Conservation (phyloP, 2,888 invertebrate genomes). For the Emesis furor region DNA sequence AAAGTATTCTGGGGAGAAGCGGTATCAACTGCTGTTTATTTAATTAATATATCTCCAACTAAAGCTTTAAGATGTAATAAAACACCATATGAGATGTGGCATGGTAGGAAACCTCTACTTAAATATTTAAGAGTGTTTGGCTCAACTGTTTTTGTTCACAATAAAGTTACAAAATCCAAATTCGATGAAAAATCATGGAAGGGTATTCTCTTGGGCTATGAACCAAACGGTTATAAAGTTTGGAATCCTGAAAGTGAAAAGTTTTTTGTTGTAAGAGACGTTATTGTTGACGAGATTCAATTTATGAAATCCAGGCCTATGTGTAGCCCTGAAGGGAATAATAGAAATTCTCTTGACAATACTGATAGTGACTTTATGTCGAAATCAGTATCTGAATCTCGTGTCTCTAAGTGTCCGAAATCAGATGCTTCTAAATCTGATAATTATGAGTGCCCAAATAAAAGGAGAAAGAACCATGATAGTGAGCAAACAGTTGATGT, state of each 20-base stretch:
- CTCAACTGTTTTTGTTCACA: constrained; percentile 78
- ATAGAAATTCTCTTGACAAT: constrained; percentile 49
- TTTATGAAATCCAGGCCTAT: constrained; percentile 73
- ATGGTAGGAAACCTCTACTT: constrained; percentile 78
- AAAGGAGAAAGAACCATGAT: constrained; percentile 47
- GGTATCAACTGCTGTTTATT: constrained; percentile 79
- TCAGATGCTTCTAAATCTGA: constrained; percentile 58
- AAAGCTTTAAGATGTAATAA: constrained; percentile 55
- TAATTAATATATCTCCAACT: constrained; percentile 77
- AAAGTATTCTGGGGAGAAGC: constrained; percentile 82
- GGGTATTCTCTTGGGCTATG: constrained; percentile 77
- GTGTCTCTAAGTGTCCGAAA: constrained; percentile 34
- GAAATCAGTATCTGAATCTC: constrained; percentile 53
- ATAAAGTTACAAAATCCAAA: no score
- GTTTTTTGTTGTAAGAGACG: constrained; percentile 78
- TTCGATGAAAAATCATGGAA: no score
- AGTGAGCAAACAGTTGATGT: neutral
- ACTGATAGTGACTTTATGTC: constrained; percentile 41
- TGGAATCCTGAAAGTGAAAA: constrained; percentile 76
- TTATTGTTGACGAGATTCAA: constrained; percentile 79
- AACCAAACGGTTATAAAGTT: constrained; percentile 80
- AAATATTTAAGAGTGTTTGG: constrained; percentile 79
- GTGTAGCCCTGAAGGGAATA: constrained; percentile 34
- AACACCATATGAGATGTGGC: constrained; percentile 82
- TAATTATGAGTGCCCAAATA: constrained; percentile 33